These are phyloP conservation scores for Pterocles orientalis DNA, from an alignment of 2,113 vertebrate species.

Conservation along the genomic window DNA sequence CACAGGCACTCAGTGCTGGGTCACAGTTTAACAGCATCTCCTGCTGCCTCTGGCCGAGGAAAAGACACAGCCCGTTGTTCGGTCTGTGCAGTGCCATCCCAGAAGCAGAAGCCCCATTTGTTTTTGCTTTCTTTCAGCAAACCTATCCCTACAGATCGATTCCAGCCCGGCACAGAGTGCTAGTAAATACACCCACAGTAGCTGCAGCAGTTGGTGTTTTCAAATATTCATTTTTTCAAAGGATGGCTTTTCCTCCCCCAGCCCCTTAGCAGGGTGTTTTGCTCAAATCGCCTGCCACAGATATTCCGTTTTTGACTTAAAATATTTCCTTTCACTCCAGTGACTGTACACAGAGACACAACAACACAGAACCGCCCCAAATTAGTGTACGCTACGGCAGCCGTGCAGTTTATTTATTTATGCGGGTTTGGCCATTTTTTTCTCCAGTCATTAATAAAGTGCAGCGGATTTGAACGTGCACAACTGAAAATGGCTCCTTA, in stretches of 20 bases:
- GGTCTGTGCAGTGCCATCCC: background rate
- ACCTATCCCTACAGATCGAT: background rate
- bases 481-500: background rate
- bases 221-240: constrained; percentile 61
- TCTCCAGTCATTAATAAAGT: background rate
- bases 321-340: background rate
- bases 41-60: background rate
- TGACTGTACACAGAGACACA: background rate
- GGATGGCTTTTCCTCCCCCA: background rate
- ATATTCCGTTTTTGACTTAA: background rate
- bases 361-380: background rate
- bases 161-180: background rate
- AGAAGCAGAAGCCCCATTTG: constrained; percentile 1
- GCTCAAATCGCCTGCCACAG: background rate
- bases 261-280: background rate
- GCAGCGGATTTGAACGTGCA: background rate
- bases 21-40: background rate
- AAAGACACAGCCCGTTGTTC: background rate
- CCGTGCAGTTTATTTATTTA: background rate
- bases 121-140: constrained; percentile 6
- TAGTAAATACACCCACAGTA: background rate
- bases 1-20: background rate
- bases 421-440: background rate
- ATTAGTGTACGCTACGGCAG: background rate
- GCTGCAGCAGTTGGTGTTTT: constrained; percentile 50